These are phyloP conservation scores for Rugalucina vietnamica DNA, from an alignment of 2,888 invertebrate genomes.

Conservation along the genomic window DNA sequence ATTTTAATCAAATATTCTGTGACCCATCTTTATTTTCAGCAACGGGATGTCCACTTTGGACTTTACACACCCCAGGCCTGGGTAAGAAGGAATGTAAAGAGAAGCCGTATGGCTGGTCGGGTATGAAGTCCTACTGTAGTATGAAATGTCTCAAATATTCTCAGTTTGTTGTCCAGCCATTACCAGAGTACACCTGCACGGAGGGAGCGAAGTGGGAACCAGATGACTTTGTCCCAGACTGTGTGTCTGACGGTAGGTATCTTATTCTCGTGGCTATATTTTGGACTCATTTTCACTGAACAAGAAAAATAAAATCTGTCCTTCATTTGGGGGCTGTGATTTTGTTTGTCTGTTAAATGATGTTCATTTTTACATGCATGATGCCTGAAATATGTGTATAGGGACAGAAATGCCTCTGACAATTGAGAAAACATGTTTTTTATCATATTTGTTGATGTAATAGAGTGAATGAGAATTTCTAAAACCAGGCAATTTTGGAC, in stretches of 20 bases:
- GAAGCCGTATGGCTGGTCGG: background rate
- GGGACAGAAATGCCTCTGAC: no score
- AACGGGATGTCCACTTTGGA: conserved; percentile 44
- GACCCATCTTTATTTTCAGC: conserved; percentile 39
- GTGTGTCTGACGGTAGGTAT: conserved; percentile 61
- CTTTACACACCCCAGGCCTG: conserved; percentile 23
- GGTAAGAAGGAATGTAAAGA: conserved; percentile 25
- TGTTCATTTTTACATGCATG: no score
- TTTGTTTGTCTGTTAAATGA: no score
- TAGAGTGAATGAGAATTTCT: no score
- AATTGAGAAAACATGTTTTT: no score
- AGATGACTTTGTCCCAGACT: conserved; percentile 67
- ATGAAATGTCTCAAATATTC: conserved; percentile 18
- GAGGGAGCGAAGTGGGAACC: conserved; percentile 65
- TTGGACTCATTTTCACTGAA: no score
- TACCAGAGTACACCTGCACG: conserved; percentile 63
- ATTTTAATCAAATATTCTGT: background rate
- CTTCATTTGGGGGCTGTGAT: no score
- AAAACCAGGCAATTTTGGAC: no score
- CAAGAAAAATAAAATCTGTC: no score
- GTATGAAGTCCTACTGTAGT: background rate
- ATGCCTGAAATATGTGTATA: no score
- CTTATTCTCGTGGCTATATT: no score
- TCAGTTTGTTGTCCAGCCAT: conserved; percentile 61
- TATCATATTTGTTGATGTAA: no score